Evolutionary conservation across 2,888 invertebrate genomes (phyloP).

Genomic region (Epinotia nisella): DNA sequence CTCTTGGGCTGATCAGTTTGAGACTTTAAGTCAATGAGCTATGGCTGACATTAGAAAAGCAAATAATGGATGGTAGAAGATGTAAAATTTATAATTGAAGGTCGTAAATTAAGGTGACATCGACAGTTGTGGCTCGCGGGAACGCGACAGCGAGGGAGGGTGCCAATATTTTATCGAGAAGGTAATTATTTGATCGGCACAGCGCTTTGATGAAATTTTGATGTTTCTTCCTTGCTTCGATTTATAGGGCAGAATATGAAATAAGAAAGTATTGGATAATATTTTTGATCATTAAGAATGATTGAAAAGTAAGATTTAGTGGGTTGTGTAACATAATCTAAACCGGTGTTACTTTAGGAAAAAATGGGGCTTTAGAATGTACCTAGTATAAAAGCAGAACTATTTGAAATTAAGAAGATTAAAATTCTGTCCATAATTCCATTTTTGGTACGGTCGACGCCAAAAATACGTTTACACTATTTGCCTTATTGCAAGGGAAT

Average conservation of each 20-base stretch:
- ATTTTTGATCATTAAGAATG: neutral
- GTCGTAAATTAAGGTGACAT: conserved; percentile 85
- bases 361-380: no score
- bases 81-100: conserved; percentile 84
- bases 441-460: no score
- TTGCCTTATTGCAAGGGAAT: no score
- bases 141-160: conserved; percentile 61
- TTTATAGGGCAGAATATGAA: neutral
- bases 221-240: conserved; percentile 52
- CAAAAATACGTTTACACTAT: no score
- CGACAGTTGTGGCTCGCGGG: conserved; percentile 81
- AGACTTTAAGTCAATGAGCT: neutral
- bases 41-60: conserved; percentile 34
- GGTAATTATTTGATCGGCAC: conserved; percentile 80
- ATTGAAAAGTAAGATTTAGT: neutral
- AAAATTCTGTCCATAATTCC: no score
- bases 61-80: conserved; percentile 53
- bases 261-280: neutral
- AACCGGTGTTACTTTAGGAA: no score
- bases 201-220: conserved; percentile 66
- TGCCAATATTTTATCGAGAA: conserved; percentile 81
- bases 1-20: neutral
- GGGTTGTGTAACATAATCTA: no score
- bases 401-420: no score
- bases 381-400: no score